These are phyloP conservation scores for Sinohyriopsis cumingii DNA, from an alignment of 2,888 invertebrate genomes.

Conservation along the genomic window DNA sequence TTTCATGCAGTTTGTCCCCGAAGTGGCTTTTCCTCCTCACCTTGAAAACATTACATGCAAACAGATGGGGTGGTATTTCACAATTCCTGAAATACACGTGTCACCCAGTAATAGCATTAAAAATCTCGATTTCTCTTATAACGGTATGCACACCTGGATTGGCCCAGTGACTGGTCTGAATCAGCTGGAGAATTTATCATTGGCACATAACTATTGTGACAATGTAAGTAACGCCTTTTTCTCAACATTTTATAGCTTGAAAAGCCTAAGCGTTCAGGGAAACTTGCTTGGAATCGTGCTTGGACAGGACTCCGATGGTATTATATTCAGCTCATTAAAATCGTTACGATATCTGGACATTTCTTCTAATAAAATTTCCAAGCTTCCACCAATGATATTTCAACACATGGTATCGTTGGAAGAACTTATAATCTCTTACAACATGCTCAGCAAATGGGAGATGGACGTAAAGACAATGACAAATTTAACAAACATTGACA, in stretches of 20 bases:
- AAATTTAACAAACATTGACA: constrained; percentile 14
- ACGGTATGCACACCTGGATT: constrained; percentile 14
- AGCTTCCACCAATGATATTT: constrained; percentile 19
- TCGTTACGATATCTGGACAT: constrained; percentile 13
- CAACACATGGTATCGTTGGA: constrained; percentile 4
- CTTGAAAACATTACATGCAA: too few species aligned
- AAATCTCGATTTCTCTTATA: constrained; percentile 11
- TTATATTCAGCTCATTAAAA: constrained; percentile 13
- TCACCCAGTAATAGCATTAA: constrained; percentile 15
- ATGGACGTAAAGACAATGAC: constrained; percentile 13
- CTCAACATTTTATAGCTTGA: constrained; percentile 4
- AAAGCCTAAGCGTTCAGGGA: constrained; percentile 10
- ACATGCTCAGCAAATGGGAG: constrained; percentile 16
- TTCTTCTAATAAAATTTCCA: constrained; percentile 18
- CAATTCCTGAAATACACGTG: constrained; percentile 7
- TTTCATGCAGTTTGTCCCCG: too few species aligned
- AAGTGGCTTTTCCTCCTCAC: too few species aligned
- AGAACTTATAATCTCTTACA: constrained; percentile 15
- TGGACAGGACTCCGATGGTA: constrained; percentile 13
- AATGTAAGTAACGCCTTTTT: constrained; percentile 9
- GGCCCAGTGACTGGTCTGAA: constrained; percentile 14
- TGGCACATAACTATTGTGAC: constrained; percentile 21
- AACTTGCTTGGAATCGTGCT: constrained; percentile 18
- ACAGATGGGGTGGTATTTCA: constrained; percentile 1
- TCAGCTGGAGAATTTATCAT: constrained; percentile 13